Conservation (phyloP, 2,797 vertebrate genomes). For the Lutjanus argentimaculatus region DNA sequence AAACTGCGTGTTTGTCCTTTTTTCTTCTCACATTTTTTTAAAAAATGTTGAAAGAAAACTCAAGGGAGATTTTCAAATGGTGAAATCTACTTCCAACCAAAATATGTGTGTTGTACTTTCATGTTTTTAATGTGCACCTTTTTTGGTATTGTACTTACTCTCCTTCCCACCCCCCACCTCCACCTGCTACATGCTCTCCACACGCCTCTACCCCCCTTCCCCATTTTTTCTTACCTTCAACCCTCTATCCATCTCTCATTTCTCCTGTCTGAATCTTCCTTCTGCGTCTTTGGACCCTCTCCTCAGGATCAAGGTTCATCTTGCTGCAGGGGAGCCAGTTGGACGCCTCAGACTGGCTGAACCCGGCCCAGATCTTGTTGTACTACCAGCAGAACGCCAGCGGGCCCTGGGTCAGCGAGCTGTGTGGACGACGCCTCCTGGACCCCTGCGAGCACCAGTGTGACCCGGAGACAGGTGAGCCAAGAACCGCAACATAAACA, state of each 20-base stretch:
- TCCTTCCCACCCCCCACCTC: background rate
- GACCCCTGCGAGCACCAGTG: slow-evolving; percentile 99
- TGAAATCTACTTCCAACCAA: background rate
- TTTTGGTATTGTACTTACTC: background rate
- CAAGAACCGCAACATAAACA: background rate
- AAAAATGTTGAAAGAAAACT: background rate
- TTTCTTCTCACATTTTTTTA: background rate
- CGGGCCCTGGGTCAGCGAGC: slow-evolving; percentile 95
- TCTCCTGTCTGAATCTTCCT: background rate
- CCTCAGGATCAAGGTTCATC: slow-evolving; percentile 95
- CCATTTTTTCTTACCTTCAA: background rate
- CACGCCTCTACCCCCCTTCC: background rate
- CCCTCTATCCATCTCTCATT: background rate
- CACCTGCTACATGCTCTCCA: background rate
- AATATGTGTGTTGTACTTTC: background rate
- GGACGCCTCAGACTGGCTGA: slow-evolving; percentile 98
- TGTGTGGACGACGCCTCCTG: slow-evolving; percentile 94
- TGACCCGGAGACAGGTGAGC: slow-evolving; percentile 94
- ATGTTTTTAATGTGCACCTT: background rate
- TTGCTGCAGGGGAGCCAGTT: slow-evolving; percentile 97
- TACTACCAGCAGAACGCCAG: slow-evolving; percentile 99
- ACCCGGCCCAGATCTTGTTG: slow-evolving; percentile 95
- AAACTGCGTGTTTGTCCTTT: background rate
- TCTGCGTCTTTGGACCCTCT: background rate
- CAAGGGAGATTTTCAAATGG: background rate